Base-by-base conservation (phyloP, 2,888 invertebrate species). In the Mystacides longicornis region DNA sequence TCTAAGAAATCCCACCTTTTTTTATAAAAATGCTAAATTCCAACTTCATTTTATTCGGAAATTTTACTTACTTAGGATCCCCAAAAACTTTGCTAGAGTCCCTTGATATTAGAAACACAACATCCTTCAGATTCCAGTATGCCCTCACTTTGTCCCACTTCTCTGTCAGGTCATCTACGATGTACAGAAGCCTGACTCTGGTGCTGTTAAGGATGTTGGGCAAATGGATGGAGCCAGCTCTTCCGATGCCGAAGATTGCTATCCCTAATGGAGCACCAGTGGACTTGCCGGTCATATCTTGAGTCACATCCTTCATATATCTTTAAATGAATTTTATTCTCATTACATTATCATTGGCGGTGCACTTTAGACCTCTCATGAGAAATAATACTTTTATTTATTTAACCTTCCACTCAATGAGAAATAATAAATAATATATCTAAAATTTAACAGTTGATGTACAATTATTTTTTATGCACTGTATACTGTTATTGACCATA, bases 211-310 rank as follows among this genome's bases (percentile, higher is more conserved):
- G 60, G 20, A 82, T 67, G 59, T 75, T 78, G 14, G 67, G 60
- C 57, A 83, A 66, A 62, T 83, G 83, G 58, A 83, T 81, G 49
- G 79, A 78, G 1, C 83, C 82, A 2, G 82, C 82, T 23, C 82
- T 75, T 1, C 82, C 82, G 1, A 79, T 67, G 1, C 82, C 82
- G 61, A 82, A 81, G 20, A 82, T 67, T 3, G 82, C 82, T 0
- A 74, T 66, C 2, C 72, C 73, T 1, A 80, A 63, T 1, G 71
- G 68, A 1, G 67, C 59, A 1, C 65, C 66, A 2, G 60, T 55
- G 1, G 60, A 58, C 50, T 64, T 65, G 0, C 64, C 61, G 7
- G 62, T 63, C 42, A 66, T 64, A 60, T 70, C 69, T 14, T 71
- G 60, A 1, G 65, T 65, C 1, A 75, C 63, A 61, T 78, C 71